These are phyloP conservation scores for Plectrocnemia conspersa DNA, from an alignment of 1,140 invertebrate species.

Conservation along the genomic window DNA sequence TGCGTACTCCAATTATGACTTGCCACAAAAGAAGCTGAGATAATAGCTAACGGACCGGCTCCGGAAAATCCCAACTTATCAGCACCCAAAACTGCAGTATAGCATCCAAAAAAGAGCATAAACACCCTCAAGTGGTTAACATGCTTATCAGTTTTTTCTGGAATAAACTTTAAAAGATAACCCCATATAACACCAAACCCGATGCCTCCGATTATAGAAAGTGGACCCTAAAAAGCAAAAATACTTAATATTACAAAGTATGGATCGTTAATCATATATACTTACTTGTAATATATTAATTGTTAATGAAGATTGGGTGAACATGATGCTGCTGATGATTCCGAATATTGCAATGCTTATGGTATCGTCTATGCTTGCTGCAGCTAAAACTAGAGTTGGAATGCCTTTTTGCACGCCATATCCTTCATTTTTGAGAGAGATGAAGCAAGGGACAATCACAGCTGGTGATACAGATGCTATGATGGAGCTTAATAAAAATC, in stretches of 20 bases:
- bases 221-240: slow-evolving; percentile 49
- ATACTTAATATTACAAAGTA: neutral
- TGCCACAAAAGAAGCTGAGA: slow-evolving; percentile 79
- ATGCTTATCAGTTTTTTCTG: slow-evolving; percentile 72
- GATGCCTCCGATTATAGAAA: slow-evolving; percentile 71
- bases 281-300: slow-evolving; percentile 51
- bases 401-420: slow-evolving; percentile 93
- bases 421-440: slow-evolving; percentile 75
- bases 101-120: slow-evolving; percentile 69
- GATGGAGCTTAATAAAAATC: slow-evolving; percentile 79
- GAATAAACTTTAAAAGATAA: slow-evolving; percentile 63
- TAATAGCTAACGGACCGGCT: slow-evolving; percentile 73
- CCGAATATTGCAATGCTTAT: slow-evolving; percentile 88
- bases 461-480: slow-evolving; percentile 92
- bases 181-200: slow-evolving; percentile 76
- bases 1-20: slow-evolving; percentile 69
- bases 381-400: slow-evolving; percentile 88
- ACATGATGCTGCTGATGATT: slow-evolving; percentile 78
- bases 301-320: slow-evolving; percentile 64
- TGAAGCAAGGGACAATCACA: slow-evolving; percentile 89
- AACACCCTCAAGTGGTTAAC: slow-evolving; percentile 70
- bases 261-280: neutral
- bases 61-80: slow-evolving; percentile 72
- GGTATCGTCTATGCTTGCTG: slow-evolving; percentile 80
- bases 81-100: slow-evolving; percentile 81